Evolutionary conservation across 2,797 vertebrate genomes (phyloP).

Genomic region (Crenichthys baileyi): DNA sequence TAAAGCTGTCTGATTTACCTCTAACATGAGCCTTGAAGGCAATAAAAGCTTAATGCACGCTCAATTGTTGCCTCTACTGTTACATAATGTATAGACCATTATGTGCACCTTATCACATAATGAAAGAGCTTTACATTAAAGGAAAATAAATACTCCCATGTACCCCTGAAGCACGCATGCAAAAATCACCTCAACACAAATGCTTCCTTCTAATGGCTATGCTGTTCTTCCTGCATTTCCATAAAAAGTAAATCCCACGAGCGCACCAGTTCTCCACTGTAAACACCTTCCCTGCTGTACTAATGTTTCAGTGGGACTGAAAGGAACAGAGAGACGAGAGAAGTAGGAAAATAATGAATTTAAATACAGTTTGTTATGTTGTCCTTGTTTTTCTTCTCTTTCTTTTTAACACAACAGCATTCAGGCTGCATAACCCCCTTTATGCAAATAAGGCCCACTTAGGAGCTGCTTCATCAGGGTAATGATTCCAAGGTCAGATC

Average conservation of each 20-base stretch:
- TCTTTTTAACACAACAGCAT: constrained; percentile 30
- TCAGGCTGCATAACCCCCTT: constrained; percentile 50
- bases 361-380: constrained; percentile 67
- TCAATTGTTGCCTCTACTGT: not conserved
- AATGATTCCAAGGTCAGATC: constrained; percentile 82
- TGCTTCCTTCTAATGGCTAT: constrained; percentile 7
- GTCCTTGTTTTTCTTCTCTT: constrained; percentile 23
- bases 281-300: constrained; percentile 18
- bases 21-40: not conserved
- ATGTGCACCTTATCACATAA: not conserved
- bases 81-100: constrained; percentile 4
- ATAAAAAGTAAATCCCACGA: constrained; percentile 40
- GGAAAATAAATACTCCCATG: not conserved
- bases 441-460: constrained; percentile 79
- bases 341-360: constrained; percentile 64
- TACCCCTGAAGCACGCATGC: not conserved
- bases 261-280: constrained; percentile 14
- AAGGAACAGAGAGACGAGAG: constrained; percentile 7
- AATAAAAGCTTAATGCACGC: not conserved
- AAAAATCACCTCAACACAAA: constrained; percentile 24
- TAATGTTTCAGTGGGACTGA: constrained; percentile 31
- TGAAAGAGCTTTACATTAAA: constrained; percentile 7
- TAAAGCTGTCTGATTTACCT: constrained; percentile 6
- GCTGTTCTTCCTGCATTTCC: constrained; percentile 35
- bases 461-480: constrained; percentile 75